Conservation (phyloP, 2,113 vertebrate species). For the Sphyrna mokarran region DNA sequence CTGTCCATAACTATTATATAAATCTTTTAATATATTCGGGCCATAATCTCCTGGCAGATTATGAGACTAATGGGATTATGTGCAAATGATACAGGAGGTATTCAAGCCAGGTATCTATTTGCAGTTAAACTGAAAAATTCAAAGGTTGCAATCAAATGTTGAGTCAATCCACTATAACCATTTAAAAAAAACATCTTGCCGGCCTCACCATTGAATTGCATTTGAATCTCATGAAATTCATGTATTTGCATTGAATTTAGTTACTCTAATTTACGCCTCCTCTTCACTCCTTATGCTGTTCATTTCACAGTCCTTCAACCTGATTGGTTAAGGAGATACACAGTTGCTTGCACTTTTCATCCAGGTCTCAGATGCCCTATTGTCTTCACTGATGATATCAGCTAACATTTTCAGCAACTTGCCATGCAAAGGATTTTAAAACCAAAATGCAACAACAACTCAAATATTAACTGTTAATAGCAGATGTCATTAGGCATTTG, state of each 20-base stretch:
- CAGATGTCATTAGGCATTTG: background rate
- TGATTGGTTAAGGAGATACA: background rate
- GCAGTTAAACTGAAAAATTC: background rate
- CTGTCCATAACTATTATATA: background rate
- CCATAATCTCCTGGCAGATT: background rate
- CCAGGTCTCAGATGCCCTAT: background rate
- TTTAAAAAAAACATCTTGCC: background rate
- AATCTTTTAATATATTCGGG: background rate
- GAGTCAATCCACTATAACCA: background rate
- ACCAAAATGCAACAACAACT: background rate
- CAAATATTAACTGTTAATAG: background rate
- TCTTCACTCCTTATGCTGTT: background rate
- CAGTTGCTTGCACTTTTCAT: background rate
- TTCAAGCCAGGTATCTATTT: background rate
- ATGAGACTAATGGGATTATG: background rate
- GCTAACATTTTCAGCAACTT: background rate
- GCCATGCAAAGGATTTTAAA: background rate
- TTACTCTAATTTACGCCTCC: background rate
- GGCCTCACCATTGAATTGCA: background rate
- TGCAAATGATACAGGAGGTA: background rate
- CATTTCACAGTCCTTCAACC: background rate
- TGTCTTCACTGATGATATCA: background rate
- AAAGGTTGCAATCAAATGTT: background rate
- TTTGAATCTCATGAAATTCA: background rate
- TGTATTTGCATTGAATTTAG: background rate